Base-by-base conservation (phyloP, 2,888 invertebrate species). In the Willowsia nigromaculata region DNA sequence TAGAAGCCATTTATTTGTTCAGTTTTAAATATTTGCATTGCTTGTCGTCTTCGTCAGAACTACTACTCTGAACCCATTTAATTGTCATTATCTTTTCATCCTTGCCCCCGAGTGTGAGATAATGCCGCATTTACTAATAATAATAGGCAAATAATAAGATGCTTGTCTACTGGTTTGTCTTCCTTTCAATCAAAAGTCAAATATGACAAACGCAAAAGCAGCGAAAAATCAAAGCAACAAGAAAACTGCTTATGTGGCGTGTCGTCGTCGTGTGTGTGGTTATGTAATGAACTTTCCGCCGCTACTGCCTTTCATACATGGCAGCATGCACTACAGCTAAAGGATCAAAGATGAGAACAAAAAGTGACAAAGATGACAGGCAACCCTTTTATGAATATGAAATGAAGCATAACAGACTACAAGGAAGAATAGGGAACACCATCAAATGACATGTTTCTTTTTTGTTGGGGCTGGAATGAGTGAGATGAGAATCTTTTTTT, bases 371-470 rank as follows among this genome's bases (percentile, higher is more conserved):
- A 78, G 9, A 47, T 76, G 43, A 15, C 50, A 76, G 25, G 18
- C 53, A 78, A 80, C 50, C 50, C 59, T 40, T 78, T 85, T 78
- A 76, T 78, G 78, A 78, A 76, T 85, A 59, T 71, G 71, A 84
- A 84, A 71, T 71, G 71, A 84, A 22, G 50, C 83, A 43, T 7
- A 9, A n/a, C 33, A 78, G 30, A 18, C 13, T 15, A 56, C 3
- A 56, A 81, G 59, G 81, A 18, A 50, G 27, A 37, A 37, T 37
- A n/a, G n/a, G n/a, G n/a, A n/a, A n/a, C n/a, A n/a, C n/a, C n/a
- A n/a, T n/a, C n/a, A n/a, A n/a, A n/a, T n/a, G n/a, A n/a, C n/a
- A n/a, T 37, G 5, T 37, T 9, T 37, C 37, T 37, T 33, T 22
- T 56, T 56, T 65, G 33, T 37, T 71, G 2, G 18, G 43, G 3